Evolutionary conservation across 2,797 vertebrate genomes (phyloP).

Genomic region (Parambassis ranga): DNA sequence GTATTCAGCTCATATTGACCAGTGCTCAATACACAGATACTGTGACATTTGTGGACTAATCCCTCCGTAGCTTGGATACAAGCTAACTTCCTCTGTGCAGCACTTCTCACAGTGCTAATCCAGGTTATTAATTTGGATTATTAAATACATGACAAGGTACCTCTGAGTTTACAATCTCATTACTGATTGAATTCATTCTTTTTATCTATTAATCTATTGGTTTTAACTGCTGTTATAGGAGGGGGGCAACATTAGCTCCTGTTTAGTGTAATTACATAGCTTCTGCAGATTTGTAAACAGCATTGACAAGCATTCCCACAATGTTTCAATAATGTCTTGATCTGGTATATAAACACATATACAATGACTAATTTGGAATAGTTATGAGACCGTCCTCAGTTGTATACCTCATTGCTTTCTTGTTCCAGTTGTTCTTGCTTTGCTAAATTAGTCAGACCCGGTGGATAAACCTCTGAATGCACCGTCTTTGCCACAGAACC

Average conservation of each 20-base stretch:
- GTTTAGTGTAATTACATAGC: neutral
- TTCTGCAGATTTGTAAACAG: neutral
- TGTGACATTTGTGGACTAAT: conserved; percentile 70
- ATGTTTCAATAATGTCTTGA: too few species aligned
- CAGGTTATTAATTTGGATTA: conserved; percentile 1
- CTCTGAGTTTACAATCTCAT: neutral
- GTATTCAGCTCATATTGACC: conserved; percentile 75
- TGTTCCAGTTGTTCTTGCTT: neutral
- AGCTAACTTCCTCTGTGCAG: conserved; percentile 22
- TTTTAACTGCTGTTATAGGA: neutral
- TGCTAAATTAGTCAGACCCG: neutral
- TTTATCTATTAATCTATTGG: neutral
- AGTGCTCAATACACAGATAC: conserved; percentile 61
- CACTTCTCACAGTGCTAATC: conserved; percentile 18
- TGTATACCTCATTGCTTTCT: neutral
- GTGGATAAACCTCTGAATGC: conserved; percentile 9
- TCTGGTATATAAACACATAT: neutral
- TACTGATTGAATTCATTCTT: neutral
- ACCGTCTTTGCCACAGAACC: neutral
- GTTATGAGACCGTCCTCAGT: neutral
- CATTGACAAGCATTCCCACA: too few species aligned
- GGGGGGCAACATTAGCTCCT: neutral
- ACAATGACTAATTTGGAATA: too few species aligned
- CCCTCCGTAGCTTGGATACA: conserved; percentile 53
- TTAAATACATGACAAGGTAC: neutral